Conservation (phyloP, 2,888 invertebrate species). For the Camponotus fellah region DNA sequence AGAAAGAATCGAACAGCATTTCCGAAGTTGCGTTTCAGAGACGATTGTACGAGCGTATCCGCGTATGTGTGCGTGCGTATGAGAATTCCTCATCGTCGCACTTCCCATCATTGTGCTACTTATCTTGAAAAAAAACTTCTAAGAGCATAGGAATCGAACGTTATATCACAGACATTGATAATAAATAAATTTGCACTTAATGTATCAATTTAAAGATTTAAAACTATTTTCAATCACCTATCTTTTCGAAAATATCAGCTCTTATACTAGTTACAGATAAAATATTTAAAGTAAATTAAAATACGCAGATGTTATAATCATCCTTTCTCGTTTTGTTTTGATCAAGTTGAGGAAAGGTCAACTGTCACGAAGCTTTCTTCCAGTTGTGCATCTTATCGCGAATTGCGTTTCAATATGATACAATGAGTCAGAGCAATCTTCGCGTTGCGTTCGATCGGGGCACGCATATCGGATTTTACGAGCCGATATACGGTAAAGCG, state of each 20-base stretch:
- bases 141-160: neutral
- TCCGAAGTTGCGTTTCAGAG: conserved; percentile 16
- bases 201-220: neutral
- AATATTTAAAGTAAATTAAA: neutral
- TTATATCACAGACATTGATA: neutral
- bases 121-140: neutral
- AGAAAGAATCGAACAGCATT: conserved; percentile 13
- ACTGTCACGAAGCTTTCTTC: neutral
- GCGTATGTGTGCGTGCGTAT: conserved; percentile 59
- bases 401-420: conserved; percentile 22
- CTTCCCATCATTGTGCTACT: conserved; percentile 72
- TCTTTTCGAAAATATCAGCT: neutral
- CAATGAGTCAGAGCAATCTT: conserved; percentile 27
- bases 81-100: conserved; percentile 79
- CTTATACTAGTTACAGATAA: neutral
- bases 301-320: neutral
- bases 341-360: neutral
- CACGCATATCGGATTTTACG: conserved; percentile 22
- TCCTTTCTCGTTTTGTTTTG: conserved; percentile 8
- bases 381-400: conserved; percentile 18
- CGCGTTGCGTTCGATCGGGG: conserved; percentile 1
- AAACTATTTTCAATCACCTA: neutral
- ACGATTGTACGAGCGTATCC: conserved; percentile 54
- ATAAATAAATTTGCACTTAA: neutral
- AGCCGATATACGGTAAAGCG: neutral